phyloP scores from a whole-genome alignment of 1,140 invertebrate genomes.

The Drosophila sechellia region DNA sequence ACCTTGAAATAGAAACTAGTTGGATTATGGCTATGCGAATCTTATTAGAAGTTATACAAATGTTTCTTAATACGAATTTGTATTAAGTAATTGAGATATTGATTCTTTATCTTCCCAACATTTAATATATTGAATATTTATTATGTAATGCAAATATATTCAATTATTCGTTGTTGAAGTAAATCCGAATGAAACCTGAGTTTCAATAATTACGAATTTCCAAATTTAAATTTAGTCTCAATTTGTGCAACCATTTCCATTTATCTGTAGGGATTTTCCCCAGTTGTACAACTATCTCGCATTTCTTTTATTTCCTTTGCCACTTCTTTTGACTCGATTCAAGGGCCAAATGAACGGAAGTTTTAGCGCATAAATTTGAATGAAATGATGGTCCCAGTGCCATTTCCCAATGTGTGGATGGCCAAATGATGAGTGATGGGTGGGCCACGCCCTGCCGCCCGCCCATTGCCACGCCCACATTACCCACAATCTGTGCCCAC shows the following conservation, averaged over 20 bases:
- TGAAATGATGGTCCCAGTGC: conserved; percentile 48
- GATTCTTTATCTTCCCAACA: too few relatives aligned
- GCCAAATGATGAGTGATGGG: conserved; percentile 61
- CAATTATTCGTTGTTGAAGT: too few relatives aligned
- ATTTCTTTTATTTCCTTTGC: conserved; percentile 19
- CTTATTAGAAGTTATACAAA: neutral
- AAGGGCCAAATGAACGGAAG: conserved; percentile 70
- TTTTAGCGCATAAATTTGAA: conserved; percentile 80
- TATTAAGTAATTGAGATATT: too few relatives aligned
- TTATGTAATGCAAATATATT: too few relatives aligned
- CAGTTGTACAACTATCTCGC: conserved; percentile 24
- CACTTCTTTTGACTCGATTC: conserved; percentile 50
- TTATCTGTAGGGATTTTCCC: neutral
- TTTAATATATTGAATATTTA: too few relatives aligned
- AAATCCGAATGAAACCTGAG: too few relatives aligned
- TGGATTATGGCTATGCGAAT: neutral
- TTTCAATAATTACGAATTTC: neutral
- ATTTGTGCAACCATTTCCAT: neutral
- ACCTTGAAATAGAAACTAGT: neutral
- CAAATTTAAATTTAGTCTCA: neutral
- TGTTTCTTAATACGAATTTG: neutral
- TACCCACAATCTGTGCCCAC: conserved; percentile 32
- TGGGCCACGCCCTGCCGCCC: conserved; percentile 8
- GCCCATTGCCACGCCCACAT: conserved; percentile 3
- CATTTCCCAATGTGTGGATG: conserved; percentile 39